Evolutionary conservation across 1,140 invertebrate species (phyloP).

Genomic region (Philotrypesis tridentata): DNA sequence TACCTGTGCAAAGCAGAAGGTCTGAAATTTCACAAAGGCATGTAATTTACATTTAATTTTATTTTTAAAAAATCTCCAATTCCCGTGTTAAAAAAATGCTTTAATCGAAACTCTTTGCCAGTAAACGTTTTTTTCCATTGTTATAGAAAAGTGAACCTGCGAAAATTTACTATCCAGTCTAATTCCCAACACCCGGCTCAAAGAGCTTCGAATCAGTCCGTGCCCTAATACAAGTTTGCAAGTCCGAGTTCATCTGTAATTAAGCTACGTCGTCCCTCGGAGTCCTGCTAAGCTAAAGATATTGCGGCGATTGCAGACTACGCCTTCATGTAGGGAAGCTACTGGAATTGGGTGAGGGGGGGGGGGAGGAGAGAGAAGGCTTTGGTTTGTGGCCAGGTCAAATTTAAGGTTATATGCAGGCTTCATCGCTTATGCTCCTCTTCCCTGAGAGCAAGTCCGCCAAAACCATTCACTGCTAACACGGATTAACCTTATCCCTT

Average conservation of each 20-base stretch:
- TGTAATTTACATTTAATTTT: too few species aligned
- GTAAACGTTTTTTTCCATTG: too few species aligned
- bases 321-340: not conserved
- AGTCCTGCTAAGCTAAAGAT: conserved; percentile 17
- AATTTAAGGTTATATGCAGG: conserved; percentile 35
- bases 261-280: conserved; percentile 11
- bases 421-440: not conserved
- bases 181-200: not conserved
- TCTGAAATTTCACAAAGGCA: too few species aligned
- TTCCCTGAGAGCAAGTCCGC: not conserved
- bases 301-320: conserved; percentile 10
- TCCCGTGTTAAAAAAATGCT: too few species aligned
- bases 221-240: not conserved
- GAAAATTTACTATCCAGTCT: too few species aligned
- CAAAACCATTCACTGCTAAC: not conserved
- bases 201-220: not conserved
- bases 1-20: too few species aligned
- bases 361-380: not conserved
- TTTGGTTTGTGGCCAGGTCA: not conserved
- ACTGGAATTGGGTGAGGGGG: not conserved
- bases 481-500: conserved; percentile 31
- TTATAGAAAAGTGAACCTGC: too few species aligned
- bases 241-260: not conserved
- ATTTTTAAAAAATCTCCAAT: too few species aligned
- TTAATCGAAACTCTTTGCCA: too few species aligned